Evolutionary conservation across 1,140 invertebrate species (phyloP).

Genomic region (Proales similis): DNA sequence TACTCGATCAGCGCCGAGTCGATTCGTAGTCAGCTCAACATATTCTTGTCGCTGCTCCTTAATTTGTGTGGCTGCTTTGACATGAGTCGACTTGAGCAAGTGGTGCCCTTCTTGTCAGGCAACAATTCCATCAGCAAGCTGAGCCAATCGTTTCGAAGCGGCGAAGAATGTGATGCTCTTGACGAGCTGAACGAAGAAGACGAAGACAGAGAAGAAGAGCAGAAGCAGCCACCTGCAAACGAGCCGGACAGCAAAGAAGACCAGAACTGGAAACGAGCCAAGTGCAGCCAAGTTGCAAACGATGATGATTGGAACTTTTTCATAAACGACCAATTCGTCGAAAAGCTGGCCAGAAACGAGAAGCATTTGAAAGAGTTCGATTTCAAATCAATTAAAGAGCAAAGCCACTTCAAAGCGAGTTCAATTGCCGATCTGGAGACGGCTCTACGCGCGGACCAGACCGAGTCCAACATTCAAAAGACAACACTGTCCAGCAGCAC

Average conservation of each 20-base stretch:
- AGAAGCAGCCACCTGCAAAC: not conserved
- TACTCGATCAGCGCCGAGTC: slow-evolving; percentile 8
- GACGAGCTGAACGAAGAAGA: not conserved
- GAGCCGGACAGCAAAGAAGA: too few relatives aligned
- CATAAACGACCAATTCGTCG: slow-evolving; percentile 7
- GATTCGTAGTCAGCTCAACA: slow-evolving; percentile 17
- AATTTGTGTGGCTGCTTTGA: slow-evolving; percentile 35
- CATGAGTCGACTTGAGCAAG: slow-evolving; percentile 27
- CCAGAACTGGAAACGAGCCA: not conserved
- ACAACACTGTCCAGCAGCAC: too few relatives aligned
- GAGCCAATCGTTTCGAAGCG: not conserved
- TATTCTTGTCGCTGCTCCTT: slow-evolving; percentile 20
- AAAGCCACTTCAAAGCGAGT: not conserved
- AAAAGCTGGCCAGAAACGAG: slow-evolving; percentile 16
- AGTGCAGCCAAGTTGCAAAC: not conserved
- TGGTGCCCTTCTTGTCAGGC: slow-evolving; percentile 13
- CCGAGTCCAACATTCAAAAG: not conserved
- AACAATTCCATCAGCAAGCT: not conserved
- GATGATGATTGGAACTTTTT: slow-evolving; percentile 35
- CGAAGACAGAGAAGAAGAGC: not conserved
- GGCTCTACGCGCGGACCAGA: not conserved
- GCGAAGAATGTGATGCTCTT: not conserved
- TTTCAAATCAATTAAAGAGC: not conserved
- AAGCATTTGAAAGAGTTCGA: slow-evolving; percentile 34
- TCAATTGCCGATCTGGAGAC: not conserved